Conservation (phyloP, 2,113 vertebrate species). For the Tretioscincus oriximinensis region DNA sequence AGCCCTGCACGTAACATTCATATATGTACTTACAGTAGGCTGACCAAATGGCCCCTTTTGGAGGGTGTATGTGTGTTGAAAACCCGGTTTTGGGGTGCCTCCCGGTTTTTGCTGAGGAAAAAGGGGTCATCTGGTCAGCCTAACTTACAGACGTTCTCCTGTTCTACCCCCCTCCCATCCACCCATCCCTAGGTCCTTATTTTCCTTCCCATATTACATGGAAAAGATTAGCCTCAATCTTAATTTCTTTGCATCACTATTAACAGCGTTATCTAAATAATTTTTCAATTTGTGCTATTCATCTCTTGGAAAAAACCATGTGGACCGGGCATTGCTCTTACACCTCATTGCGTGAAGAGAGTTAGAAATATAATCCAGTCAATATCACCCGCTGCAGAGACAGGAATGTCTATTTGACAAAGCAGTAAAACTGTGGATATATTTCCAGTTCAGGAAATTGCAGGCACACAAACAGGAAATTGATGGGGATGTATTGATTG, state of each 20-base stretch:
- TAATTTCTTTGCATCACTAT: not conserved
- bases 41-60: too few species aligned
- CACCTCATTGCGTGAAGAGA: not conserved
- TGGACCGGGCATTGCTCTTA: not conserved
- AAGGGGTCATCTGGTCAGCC: too few species aligned
- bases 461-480: slow-evolving; percentile 25
- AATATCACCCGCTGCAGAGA: not conserved
- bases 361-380: not conserved
- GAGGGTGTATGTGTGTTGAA: too few species aligned
- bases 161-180: too few species aligned
- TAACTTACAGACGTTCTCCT: too few species aligned
- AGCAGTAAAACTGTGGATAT: not conserved
- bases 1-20: too few species aligned
- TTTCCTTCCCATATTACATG: not conserved
- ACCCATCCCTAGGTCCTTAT: not conserved
- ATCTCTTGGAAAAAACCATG: not conserved
- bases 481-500: slow-evolving; percentile 8
- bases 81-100: too few species aligned
- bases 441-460: slow-evolving; percentile 30
- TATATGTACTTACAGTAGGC: too few species aligned
- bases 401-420: slow-evolving; percentile 4
- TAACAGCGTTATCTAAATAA: not conserved
- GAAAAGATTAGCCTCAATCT: not conserved
- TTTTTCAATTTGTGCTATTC: not conserved
- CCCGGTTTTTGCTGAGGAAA: too few species aligned